Percentiles rank a stretch among this genome's conserved stretches.
Conservation (phyloP, 2,888 invertebrate species). For the Catocala nupta region DNA sequence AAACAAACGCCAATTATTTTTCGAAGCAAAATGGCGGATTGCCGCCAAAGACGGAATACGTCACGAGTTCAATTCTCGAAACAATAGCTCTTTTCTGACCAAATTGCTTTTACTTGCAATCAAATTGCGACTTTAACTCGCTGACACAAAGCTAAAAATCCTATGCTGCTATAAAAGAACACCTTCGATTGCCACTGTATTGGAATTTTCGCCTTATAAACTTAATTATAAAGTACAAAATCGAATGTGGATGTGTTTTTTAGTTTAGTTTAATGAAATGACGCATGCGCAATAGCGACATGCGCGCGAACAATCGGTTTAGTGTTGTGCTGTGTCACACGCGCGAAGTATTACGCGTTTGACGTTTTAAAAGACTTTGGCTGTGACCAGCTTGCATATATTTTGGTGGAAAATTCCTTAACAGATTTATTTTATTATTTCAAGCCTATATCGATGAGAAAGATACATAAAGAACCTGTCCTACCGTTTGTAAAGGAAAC, state of each 20-base stretch:
- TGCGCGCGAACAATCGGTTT: conserved; percentile 59
- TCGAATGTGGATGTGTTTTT: background rate
- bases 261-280: conserved; percentile 27
- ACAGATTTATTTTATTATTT: no score
- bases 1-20: conserved; percentile 23
- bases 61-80: conserved; percentile 51
- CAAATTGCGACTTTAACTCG: conserved; percentile 5
- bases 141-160: background rate
- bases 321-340: conserved; percentile 49
- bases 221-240: background rate
- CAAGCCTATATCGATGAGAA: no score
- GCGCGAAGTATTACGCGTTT: conserved; percentile 54
- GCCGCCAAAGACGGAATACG: conserved; percentile 34
- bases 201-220: background rate
- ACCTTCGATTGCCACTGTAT: background rate
- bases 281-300: conserved; percentile 52
- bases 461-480: no score
- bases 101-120: conserved; percentile 21
- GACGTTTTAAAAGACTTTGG: conserved; percentile 38
- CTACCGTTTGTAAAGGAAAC: no score
- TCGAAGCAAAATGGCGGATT: conserved; percentile 2
- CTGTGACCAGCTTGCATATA: no score
- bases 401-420: no score
- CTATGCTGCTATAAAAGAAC: background rate
- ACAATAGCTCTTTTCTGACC: conserved; percentile 45